Conservation (phyloP, 1,140 invertebrate genomes). For the Ceratina australensis region DNA sequence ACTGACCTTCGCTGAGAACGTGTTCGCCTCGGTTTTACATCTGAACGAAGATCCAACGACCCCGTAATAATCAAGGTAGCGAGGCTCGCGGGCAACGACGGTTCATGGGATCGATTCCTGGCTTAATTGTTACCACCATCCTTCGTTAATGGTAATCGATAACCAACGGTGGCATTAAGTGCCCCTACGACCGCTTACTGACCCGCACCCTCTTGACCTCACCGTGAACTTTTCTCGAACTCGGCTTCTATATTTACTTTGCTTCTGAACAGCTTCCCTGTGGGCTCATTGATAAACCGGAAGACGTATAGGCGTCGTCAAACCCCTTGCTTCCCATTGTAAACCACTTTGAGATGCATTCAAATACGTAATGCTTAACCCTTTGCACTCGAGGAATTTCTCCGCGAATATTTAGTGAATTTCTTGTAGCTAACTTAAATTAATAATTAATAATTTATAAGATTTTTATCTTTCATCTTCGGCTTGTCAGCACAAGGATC, state of each 20-base stretch:
- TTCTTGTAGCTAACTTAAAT: too few relatives aligned
- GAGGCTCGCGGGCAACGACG: constrained; percentile 7
- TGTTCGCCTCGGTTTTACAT: neutral
- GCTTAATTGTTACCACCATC: constrained; percentile 20
- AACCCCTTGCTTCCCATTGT: too few relatives aligned
- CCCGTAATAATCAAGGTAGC: constrained; percentile 28
- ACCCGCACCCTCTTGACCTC: constrained; percentile 14
- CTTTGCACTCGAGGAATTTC: too few relatives aligned
- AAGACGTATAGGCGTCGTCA: neutral
- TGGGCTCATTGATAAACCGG: neutral
- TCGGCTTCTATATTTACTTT: neutral
- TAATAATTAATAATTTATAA: too few relatives aligned
- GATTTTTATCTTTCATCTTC: too few relatives aligned
- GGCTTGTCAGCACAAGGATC: too few relatives aligned
- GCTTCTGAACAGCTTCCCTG: too few relatives aligned
- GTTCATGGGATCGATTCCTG: neutral
- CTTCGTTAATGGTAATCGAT: constrained; percentile 37
- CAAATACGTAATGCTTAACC: too few relatives aligned
- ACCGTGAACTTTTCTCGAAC: constrained; percentile 24
- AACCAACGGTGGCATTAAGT: neutral
- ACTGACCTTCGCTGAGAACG: constrained; percentile 1
- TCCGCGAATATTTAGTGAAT: too few relatives aligned
- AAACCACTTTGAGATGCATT: too few relatives aligned
- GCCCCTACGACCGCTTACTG: neutral
- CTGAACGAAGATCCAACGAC: constrained; percentile 25